Evolutionary conservation across 2,888 invertebrate genomes (phyloP), one percentile per base, ranked within the genome.

Genomic region (Itoplectis maculator): DNA sequence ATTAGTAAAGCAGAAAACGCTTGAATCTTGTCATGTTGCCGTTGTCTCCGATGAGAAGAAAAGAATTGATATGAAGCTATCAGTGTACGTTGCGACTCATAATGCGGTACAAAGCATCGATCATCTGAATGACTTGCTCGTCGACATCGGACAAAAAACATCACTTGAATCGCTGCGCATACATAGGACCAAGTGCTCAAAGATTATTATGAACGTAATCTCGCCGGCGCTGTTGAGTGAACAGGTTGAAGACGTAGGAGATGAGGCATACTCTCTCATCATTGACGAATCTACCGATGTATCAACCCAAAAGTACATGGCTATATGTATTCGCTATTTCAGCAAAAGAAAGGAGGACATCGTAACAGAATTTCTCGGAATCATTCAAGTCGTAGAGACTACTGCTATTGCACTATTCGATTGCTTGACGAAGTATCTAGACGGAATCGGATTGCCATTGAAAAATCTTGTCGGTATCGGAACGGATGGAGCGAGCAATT

Each of bases 241-340:
- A n/a, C 59, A 29, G 29, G 66, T 40, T 15, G 79, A 85, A 63
- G 87, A 87, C 56, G 79, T 88, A 56, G 84, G 84, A 18, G 20
- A 80, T 15, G 29, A 73, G n/a, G 45, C 70, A n/a, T 86, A 77
- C 49, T 86, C 80, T n/a, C 56, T 86, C 5, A 86, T 87, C 42
- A 9, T 87, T n/a, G 87, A 87, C 72, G 86, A 87, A 78, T 86
- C 86, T 8, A 87, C 85, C 15, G 86, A 87, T 79, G 72, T 88
- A 13, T 81, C 85, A 8, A 74, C 74, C 4, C 40, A 61, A 8
- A 87, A 87, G 59, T 86, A 86, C 72, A 76, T 84, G 61, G 79
- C 76, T 18, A 18, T 83, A 29, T 80, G 85, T 70, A 47, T 85
- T 45, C 59, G 83, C 49, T 87, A 88, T 78, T 86, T 82, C 68